A percentile compares a stretch with the other conserved stretches of the same genome.
Conservation (phyloP, 2,113 vertebrate genomes). For the Nerophis lumbriciformis region DNA sequence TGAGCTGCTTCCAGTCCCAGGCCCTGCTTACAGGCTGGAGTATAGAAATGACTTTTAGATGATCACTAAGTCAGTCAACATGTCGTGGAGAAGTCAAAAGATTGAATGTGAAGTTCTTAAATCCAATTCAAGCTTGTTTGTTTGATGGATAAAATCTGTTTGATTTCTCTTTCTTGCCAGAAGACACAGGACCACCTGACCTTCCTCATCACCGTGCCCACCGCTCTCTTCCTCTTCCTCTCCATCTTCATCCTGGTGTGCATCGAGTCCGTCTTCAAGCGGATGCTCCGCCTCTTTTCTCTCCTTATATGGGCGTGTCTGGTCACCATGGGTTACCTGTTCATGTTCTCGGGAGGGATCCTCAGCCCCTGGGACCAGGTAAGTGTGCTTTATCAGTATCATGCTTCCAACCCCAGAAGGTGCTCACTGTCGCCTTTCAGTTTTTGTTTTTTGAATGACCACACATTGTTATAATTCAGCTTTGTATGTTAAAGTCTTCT, state of each 20-base stretch:
- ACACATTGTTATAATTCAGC: too few species aligned
- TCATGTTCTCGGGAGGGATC: slow-evolving; percentile 94
- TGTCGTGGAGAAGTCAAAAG: too few species aligned
- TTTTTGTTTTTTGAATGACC: too few species aligned
- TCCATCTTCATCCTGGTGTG: slow-evolving; percentile 96
- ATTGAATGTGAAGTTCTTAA: too few species aligned
- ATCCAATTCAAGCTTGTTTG: too few species aligned
- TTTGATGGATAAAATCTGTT: too few species aligned
- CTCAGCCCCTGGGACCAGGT: slow-evolving; percentile 98
- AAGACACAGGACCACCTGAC: slow-evolving; percentile 88
- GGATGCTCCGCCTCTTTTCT: slow-evolving; percentile 90
- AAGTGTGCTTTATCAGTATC: slow-evolving; percentile 10
- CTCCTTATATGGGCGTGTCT: slow-evolving; percentile 93
- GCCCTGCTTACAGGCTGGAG: too few species aligned
- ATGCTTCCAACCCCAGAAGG: too few species aligned
- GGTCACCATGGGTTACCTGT: slow-evolving; percentile 96
- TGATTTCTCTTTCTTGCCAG: slow-evolving; percentile 60
- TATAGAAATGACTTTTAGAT: too few species aligned
- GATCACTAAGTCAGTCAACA: too few species aligned
- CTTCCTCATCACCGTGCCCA: slow-evolving; percentile 93
- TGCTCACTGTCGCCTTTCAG: background rate
- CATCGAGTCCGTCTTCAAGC: slow-evolving; percentile 91
- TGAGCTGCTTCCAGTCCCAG: too few species aligned
- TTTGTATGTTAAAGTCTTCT: too few species aligned
- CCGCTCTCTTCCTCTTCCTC: slow-evolving; percentile 92